Evolutionary conservation across 1,140 invertebrate genomes (phyloP).

Genomic region (Drosophila watanabei): DNA sequence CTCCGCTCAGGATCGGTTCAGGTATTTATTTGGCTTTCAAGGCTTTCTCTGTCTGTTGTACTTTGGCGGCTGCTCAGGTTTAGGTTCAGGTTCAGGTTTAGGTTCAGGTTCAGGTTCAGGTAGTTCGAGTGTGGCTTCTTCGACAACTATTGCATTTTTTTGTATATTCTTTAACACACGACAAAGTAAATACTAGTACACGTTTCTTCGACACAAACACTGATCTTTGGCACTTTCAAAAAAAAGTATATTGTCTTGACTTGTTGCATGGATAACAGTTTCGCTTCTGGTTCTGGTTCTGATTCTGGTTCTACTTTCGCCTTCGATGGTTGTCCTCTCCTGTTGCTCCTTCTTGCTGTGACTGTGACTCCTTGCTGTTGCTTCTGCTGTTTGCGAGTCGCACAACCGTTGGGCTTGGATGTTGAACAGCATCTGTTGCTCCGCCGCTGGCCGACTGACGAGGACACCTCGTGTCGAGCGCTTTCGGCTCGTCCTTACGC

Average conservation of each 20-base stretch:
- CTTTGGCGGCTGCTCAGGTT: background rate
- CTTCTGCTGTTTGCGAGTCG: constrained; percentile 41
- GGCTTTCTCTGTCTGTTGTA: constrained; percentile 4
- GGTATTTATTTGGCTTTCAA: constrained; percentile 2
- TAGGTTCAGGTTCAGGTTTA: background rate
- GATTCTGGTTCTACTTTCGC: background rate
- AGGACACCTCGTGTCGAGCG: constrained; percentile 57
- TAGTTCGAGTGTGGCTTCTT: constrained; percentile 12
- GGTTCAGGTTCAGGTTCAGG: constrained; percentile 15
- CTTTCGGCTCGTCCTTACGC: constrained; percentile 20
- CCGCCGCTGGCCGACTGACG: constrained; percentile 61
- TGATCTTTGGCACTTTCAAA: constrained; percentile 37
- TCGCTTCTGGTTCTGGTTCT: background rate
- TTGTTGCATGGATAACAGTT: constrained; percentile 36
- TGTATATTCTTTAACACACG: background rate
- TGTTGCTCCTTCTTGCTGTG: constrained; percentile 8
- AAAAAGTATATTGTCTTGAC: constrained; percentile 41
- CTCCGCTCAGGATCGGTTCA: background rate
- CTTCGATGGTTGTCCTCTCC: constrained; percentile 11
- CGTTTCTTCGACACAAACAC: constrained; percentile 10
- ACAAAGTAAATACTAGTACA: constrained; percentile 10
- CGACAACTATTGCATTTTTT: constrained; percentile 30
- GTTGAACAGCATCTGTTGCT: constrained; percentile 82
- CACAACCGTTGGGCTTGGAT: constrained; percentile 76
- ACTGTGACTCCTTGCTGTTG: constrained; percentile 4